Evolutionary conservation across 2,888 invertebrate species (phyloP), one percentile per base, ranked within the genome.

Genomic region (Agrotis ipsilon): DNA sequence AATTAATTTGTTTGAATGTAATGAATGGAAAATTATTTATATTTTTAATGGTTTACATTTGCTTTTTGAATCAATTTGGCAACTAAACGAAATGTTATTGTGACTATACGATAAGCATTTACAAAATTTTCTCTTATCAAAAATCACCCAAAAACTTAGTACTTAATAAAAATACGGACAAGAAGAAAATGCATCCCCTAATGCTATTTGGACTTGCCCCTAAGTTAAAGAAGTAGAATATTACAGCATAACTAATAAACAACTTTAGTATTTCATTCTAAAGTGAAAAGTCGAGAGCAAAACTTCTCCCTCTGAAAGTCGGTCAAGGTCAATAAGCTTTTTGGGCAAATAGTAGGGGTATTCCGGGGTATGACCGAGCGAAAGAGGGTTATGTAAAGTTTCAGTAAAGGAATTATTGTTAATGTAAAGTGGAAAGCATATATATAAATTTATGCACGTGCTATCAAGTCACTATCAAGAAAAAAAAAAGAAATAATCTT

Each of bases 1-100:
- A 55, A 83, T 80, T 74, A 70, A 83, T 77, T 75, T 21, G 65
- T 72, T 61, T 72, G 61, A 73, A 68, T 55, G 48, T 63, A 45
- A 64, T 68, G 51, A 70, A 73, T 78, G 27, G 54, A 21, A 27
- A 24, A 46, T 81, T 61, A 78, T 80, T 78, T 78, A 64, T 69
- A 78, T 78, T 68, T 66, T 68, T 65, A 32, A 55, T 32, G 18
- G 51, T 11, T 27, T n/a, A 24, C 19, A 48, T 43, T 48, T 21
- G 52, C 49, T 70, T 57, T 63, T 67, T 57, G 21, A 13, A 60
- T 18, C 55, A 18, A 6, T 64, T 49, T 54, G 21, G 18, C 14
- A 1, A 32, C 45, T 54, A 27, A 43, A n/a, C 19, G 13, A 48
- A 45, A 39, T 0, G 45, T 51, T 43, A 21, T 21, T 21, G 7